Evolutionary conservation across 30 jellyfish, hydroid and myxozoan genomes (phyloP), one percentile per base, ranked within the genome.

Genomic region (Chrysaora quinquecirrha): DNA sequence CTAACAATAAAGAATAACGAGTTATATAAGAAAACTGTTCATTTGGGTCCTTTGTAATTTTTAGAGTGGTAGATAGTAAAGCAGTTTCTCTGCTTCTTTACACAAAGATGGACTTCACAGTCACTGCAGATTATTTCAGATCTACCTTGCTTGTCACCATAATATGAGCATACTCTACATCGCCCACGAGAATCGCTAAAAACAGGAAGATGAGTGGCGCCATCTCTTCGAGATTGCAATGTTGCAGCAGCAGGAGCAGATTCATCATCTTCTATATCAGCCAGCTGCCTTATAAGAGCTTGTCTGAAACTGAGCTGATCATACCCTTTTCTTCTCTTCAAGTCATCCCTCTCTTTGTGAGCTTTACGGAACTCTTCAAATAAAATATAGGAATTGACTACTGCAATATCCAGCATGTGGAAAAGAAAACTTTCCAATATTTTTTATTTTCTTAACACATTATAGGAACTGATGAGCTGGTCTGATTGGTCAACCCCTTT

Each of bases 401-500:
- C 34, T 3, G 87, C 78, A 21, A 80, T 78, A 50, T 80, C 90
- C 34, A 80, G 11, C n/a, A 65, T 30, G 38, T 80, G 90, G 48
- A 82, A 68, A 62, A 82, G 49, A 43, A 82, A 69, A 9, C 80
- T 82, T 82, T 82, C 93, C 93, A 69, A 80, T 54, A 69, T 48
- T 78, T 47, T 46, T 69, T 82, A 1, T 58, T 65, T 9, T 70
- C 10, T 32, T 35, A 76, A 70, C 21, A 76, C 79, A 73, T 33
- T 34, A 73, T 73, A 73, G 62, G 50, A 21, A 10, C 48, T 34
- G 32, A 21, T 46, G 66, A 76, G 32, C 52, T 84, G 84, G 64
- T 84, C 90, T 34, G 95, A 84, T 25, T 75, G 71, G 62, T 73
- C 95, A 52, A 84, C 89, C 2, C 95, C 95, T 43, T 71, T 71